Evolutionary conservation across 2,888 invertebrate species (phyloP), one percentile per base, ranked within the genome.

Genomic region (Thera britannica): DNA sequence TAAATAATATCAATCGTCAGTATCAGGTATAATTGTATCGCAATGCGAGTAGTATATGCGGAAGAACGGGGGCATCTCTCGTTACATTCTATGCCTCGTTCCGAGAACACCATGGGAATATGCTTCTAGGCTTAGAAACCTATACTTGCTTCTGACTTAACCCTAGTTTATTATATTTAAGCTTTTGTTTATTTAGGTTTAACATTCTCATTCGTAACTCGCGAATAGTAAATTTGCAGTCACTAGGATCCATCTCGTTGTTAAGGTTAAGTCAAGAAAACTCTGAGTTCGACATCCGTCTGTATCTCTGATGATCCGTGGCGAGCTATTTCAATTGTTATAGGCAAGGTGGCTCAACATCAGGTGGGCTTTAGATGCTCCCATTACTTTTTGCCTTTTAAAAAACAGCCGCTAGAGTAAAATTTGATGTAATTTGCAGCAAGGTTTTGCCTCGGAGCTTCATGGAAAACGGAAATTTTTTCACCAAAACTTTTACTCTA

Each of bases 11-110:
- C 88, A 89, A 87, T 90, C 83, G 82, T 80, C 81, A 75, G 88
- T 92, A 90, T 91, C 90, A 88, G 83, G 85, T 91, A 91, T 92
- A 92, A 93, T 92, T 90, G 89, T 88, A 89, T 90, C 84, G 91
- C 89, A 91, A 92, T 90, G 90, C 84, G 89, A 92, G 88, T 83
- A 82, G 83, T 88, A 84, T 90, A 93, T 90, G 93, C 93, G 93
- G 93, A 93, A 92, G 89, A 57, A 41, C 57, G 41, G 84, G 81
- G 83, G 85, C 86, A 86, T 88, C 90, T 93, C 91, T 87, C 73
- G 89, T 93, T 93, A 90, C 93, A 92, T 90, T 90, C 88, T 90
- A 84, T 87, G 89, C 87, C 85, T 88, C 86, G 84, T 93, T 93
- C 93, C 79, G 70, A 89, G 93, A 93, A 93, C 85, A 78, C 85